Evolutionary conservation across 2,113 vertebrate species (phyloP).

Genomic region (Catagonus wagneri): DNA sequence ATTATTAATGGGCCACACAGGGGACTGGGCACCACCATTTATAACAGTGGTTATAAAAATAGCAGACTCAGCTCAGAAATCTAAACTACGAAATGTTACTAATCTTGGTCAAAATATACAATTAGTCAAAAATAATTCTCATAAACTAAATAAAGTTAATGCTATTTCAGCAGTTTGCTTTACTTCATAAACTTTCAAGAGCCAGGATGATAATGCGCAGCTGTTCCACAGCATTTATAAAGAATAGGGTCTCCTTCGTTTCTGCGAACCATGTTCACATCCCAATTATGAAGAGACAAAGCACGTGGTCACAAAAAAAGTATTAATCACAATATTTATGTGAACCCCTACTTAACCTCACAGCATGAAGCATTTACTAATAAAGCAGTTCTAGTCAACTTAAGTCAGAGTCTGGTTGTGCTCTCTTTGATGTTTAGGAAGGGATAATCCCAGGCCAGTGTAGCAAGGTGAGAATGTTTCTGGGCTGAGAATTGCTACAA

Average conservation of each 20-base stretch:
- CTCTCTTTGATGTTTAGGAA: not conserved
- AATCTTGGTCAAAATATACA: conserved; percentile 63
- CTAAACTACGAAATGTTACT: conserved; percentile 35
- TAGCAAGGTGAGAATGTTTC: not conserved
- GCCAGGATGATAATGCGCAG: not conserved
- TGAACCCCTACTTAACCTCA: conserved; percentile 50
- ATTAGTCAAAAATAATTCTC: conserved; percentile 60
- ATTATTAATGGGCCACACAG: not conserved
- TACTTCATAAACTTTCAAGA: conserved; percentile 26
- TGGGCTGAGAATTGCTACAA: not conserved
- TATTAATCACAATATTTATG: conserved; percentile 62
- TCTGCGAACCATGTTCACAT: not conserved
- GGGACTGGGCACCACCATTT: not conserved
- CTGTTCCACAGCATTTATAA: not conserved
- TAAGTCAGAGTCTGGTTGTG: not conserved
- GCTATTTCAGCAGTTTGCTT: conserved; percentile 49
- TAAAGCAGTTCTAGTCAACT: conserved; percentile 34
- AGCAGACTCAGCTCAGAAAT: conserved; percentile 15
- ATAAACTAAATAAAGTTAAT: conserved; percentile 58
- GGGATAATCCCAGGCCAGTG: not conserved
- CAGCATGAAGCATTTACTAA: conserved; percentile 35
- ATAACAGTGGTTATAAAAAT: conserved; percentile 29
- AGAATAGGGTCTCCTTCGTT: conserved; percentile 33
- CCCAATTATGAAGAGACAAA: not conserved
- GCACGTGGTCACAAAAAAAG: not conserved